Conservation (phyloP, 1,140 invertebrate genomes). For the Drosophila funebris region DNA sequence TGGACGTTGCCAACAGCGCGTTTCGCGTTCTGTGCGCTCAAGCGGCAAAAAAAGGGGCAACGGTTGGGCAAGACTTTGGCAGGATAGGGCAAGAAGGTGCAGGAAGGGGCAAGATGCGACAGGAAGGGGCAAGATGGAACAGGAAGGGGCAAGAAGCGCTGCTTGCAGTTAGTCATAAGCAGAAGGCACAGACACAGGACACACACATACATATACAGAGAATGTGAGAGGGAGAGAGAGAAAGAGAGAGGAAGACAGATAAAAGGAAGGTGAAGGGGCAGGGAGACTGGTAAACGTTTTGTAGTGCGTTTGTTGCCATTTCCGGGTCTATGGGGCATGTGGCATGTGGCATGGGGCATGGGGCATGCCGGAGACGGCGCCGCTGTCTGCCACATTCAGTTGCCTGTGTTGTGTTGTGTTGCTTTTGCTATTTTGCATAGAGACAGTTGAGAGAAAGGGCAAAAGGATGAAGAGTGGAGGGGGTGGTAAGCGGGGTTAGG, state of each 20-base stretch:
- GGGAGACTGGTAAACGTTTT: slow-evolving; percentile 46
- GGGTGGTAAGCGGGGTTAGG: not conserved
- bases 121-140: not conserved
- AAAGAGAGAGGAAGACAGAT: not conserved
- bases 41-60: slow-evolving; percentile 61
- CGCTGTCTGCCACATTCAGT: slow-evolving; percentile 35
- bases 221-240: not conserved
- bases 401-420: slow-evolving; percentile 49
- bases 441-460: slow-evolving; percentile 39
- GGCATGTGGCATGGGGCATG: not conserved
- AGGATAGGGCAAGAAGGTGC: not conserved
- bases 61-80: not conserved
- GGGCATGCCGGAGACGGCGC: slow-evolving; percentile 25
- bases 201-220: not conserved
- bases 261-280: not conserved
- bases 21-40: slow-evolving; percentile 59
- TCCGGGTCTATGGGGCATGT: slow-evolving; percentile 30
- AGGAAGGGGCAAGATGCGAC: not conserved
- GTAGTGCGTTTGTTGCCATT: slow-evolving; percentile 78
- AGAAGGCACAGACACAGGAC: slow-evolving; percentile 4
- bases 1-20: not conserved
- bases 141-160: not conserved
- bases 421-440: slow-evolving; percentile 73
- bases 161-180: slow-evolving; percentile 63
- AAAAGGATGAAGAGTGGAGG: not conserved